Base-by-base conservation (phyloP, 2,113 vertebrate species). In the Hippocampus comes region DNA sequence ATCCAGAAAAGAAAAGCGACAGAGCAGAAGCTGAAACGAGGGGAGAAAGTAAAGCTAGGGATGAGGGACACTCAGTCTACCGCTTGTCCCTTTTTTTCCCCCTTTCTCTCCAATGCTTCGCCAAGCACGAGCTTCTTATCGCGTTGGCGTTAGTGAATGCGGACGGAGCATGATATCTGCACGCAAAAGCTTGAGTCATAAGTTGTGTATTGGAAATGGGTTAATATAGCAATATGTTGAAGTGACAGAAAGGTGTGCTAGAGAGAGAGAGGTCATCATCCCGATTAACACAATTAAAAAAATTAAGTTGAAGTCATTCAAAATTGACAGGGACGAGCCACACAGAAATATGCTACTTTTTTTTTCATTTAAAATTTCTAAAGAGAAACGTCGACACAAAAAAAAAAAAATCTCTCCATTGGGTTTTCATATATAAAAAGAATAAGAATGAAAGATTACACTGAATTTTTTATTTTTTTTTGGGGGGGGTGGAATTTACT, bases 1-100 rank as follows among this genome's bases (percentile, higher is more conserved):
- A 87, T 87, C 81, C 86, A 67, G 73, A 79, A 85, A 86, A 84
- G 80, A 86, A 82, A 81, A 81, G 68, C 66, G 55, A 68, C 78
- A 63, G 73, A 78, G 76, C 12, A 9, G 78, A 81, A 88, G 67
- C 70, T 63, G 56, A 43, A 38, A n/a, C 20, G 71, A 78, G 18
- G 69, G 72, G 53, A 23, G 53, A 72, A 80, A 76, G 74, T 61
- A 30, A 38, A 83, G 79, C 75, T 63, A 79, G 76, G 78, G 70
- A 75, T 76, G 78, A 85, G 74, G 73, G 73, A 71, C 78, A 71
- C 76, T 84, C 75, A 48, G 72, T 84, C 72, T 63, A 68, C 76
- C 73, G 71, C 77, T 73, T 81, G 79, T 41, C 73, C 55, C 76
- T 68, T 82, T 63, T 64, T 86, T 64, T 9, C 5, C 41, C 51